Evolutionary conservation across 2,797 vertebrate species (phyloP).

Genomic region (Corythornis leucogaster): DNA sequence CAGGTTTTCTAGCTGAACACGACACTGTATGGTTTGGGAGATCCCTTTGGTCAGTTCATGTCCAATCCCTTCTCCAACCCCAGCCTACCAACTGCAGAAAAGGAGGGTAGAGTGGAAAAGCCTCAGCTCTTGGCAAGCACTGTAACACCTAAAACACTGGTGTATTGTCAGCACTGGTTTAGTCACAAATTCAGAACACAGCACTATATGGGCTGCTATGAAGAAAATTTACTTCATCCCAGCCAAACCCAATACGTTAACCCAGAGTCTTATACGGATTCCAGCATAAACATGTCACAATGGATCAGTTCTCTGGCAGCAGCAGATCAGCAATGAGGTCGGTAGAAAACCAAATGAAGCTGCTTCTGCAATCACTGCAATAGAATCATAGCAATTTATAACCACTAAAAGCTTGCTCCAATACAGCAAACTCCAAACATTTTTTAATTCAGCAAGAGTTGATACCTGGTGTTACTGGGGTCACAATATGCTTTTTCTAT

Average conservation of each 20-base stretch:
- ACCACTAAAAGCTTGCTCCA: background rate
- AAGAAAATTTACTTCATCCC: background rate
- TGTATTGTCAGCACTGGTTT: background rate
- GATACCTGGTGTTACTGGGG: conserved; percentile 78
- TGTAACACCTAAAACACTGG: background rate
- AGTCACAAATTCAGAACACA: background rate
- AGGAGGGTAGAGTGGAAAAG: background rate
- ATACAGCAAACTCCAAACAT: background rate
- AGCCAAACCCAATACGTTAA: background rate
- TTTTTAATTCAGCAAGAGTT: background rate
- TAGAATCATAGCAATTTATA: background rate
- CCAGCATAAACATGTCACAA: background rate
- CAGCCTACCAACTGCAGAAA: background rate
- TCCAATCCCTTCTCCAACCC: background rate
- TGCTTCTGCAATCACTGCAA: background rate
- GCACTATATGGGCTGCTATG: background rate
- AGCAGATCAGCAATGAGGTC: background rate
- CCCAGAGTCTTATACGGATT: background rate
- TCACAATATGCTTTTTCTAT: conserved; percentile 86
- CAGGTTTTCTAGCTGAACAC: background rate
- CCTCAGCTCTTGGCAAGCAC: background rate
- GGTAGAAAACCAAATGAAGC: background rate
- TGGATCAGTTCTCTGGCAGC: background rate
- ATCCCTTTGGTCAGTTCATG: background rate
- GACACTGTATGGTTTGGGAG: background rate